Conservation (phyloP, 2,888 invertebrate species). For the Phengaris arion region DNA sequence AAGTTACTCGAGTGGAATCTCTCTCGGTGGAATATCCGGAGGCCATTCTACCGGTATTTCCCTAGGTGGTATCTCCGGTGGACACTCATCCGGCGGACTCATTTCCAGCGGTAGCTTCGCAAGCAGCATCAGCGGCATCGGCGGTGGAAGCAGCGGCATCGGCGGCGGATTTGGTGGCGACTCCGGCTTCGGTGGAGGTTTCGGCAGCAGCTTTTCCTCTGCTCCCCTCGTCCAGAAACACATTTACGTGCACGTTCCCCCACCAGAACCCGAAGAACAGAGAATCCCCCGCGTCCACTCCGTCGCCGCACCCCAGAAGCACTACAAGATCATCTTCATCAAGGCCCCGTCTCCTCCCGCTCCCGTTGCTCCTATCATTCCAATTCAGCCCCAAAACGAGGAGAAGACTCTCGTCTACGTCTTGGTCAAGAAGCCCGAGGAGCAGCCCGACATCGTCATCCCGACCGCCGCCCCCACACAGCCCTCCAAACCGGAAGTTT, state of each 20-base stretch:
- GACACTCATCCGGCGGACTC: slow-evolving; percentile 40
- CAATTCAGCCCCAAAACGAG: slow-evolving; percentile 89
- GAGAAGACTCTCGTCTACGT: slow-evolving; percentile 94
- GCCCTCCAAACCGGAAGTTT: slow-evolving; percentile 93
- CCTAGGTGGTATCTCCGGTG: slow-evolving; percentile 38
- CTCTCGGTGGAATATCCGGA: slow-evolving; percentile 55
- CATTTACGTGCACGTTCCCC: slow-evolving; percentile 94
- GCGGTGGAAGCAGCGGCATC: slow-evolving; percentile 43
- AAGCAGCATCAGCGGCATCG: slow-evolving; percentile 41
- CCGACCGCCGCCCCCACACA: slow-evolving; percentile 89
- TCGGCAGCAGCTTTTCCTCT: slow-evolving; percentile 69
- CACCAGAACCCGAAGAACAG: slow-evolving; percentile 89
- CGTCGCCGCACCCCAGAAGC: slow-evolving; percentile 88
- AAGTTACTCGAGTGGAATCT: slow-evolving; percentile 48
- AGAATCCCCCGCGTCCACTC: slow-evolving; percentile 82
- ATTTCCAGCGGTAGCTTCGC: slow-evolving; percentile 31
- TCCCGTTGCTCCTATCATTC: slow-evolving; percentile 89
- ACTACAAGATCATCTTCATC: slow-evolving; percentile 96
- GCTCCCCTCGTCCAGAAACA: slow-evolving; percentile 88
- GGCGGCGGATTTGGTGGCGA: slow-evolving; percentile 55
- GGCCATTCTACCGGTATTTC: slow-evolving; percentile 48
- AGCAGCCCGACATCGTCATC: slow-evolving; percentile 88
- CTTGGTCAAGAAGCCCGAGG: slow-evolving; percentile 92
- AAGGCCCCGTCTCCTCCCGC: slow-evolving; percentile 92
- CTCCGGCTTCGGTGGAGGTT: slow-evolving; percentile 64